Evolutionary conservation across 23 tunicate genomes (phyloP), one percentile per base, ranked within the genome.

Genomic region (Botrylloides violaceus): DNA sequence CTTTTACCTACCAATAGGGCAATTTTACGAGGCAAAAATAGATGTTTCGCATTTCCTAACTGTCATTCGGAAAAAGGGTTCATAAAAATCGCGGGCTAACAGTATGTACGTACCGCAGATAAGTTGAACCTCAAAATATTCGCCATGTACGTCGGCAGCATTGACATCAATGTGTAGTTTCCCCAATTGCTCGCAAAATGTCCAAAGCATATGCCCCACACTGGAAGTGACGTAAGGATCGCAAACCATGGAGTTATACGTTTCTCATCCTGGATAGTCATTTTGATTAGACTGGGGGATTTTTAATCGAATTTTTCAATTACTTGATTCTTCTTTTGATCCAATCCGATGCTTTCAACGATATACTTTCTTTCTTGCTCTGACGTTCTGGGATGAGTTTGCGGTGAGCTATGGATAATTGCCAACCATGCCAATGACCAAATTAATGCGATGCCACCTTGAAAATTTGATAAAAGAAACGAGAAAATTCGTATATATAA

Each of bases 101-200:
- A n/a, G n/a, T 25, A 29, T 23, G 37, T 35, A 70, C 87, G 21
- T 57, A 88, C 96, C 77, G 84, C 71, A 4, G 81, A 59, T 1
- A 88, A 63, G 58, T 88, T 70, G 34, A 88, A 88, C 55, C 81
- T 88, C 15, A 88, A 77, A 7, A 88, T 76, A 29, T 77, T 53
- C 15, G 88, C 39, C 77, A 88, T 70, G 64, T 88, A 88, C n/a
- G 88, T 94, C n/a, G 99, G 99, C 20, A 94, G 58, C 82, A 94
- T 79, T 2, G 89, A 85, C 36, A 86, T 70, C 25, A 94, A 65
- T 32, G 95, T 86, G 55, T 86, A 81, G 77, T 86, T 83, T 58
- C 95, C 99, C 95, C 95, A 94, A 73, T 94, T 94, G 64, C 95
- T 81, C 1, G 95, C 87, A 73, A 83, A 82, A 58, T 94, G 95